Base-by-base conservation (phyloP, 2,888 invertebrate species). In the Diloba caeruleocephala region DNA sequence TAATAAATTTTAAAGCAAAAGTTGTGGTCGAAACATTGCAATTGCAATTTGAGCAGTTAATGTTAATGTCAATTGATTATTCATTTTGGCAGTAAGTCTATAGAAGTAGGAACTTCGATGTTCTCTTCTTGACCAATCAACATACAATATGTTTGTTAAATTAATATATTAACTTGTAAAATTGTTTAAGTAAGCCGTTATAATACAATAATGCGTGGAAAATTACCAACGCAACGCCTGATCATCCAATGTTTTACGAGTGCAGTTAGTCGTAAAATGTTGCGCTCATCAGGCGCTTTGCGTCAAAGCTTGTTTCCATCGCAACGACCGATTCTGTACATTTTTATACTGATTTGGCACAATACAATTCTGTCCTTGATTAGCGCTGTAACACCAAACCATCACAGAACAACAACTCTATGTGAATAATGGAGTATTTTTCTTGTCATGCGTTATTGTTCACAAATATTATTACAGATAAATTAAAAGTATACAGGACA, bases 211-310 rank as follows among this genome's bases (percentile, higher is more conserved):
- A 15, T 29, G 9, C 28, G 12, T 29, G n/a, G 7, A 29, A 23
- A 17, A 6, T 3, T 14, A 42, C n/a, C 9, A n/a, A 29, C 12
- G 5, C 10, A 34, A 31, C 42, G 55, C 62, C 60, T 55, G 28
- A 39, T 36, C 43, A 29, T 5, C 7, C 4, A 3, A 29, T 12
- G 37, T 7, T 43, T 55, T 54, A n/a, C n/a, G n/a, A n/a, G n/a
- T 54, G 42, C 46, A n/a, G 26, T 31, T 4, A 6, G 23, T 44
- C 43, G 36, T 49, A 49, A 49, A 42, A 29, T 9, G 23, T 29
- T 12, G 28, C 21, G 13, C 1, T 39, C 12, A 37, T 39, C 46
- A 62, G 58, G 65, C 46, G 50, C 23, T 23, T 7, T 38, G 19
- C 42, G 25, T 41, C 34, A 58, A 32, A 14, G 8, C 7, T 10